Evolutionary conservation across 2,113 vertebrate species (phyloP).

Genomic region (Eubucco bourcierii): DNA sequence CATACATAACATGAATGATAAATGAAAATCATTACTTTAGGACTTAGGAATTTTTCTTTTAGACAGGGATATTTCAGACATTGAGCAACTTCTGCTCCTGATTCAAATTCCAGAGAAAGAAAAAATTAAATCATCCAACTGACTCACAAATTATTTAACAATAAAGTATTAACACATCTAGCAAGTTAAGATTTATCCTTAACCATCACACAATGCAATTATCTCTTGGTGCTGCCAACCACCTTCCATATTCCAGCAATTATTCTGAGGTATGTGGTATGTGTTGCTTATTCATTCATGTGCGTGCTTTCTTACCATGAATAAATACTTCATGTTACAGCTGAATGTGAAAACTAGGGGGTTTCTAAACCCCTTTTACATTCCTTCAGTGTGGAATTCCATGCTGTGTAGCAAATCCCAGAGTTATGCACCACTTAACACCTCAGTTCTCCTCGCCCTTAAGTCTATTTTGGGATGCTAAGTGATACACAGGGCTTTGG

Average conservation of each 20-base stretch:
- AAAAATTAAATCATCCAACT: not conserved
- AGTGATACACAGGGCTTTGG: not conserved
- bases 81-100: not conserved
- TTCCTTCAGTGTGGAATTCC: not conserved
- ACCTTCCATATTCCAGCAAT: not conserved
- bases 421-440: not conserved
- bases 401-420: not conserved
- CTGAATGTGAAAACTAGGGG: not conserved
- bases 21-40: conserved; percentile 8
- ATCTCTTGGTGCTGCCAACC: not conserved
- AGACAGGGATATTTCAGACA: not conserved
- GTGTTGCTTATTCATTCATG: not conserved
- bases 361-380: not conserved
- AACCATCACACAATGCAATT: not conserved
- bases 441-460: not conserved
- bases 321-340: not conserved
- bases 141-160: not conserved
- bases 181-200: not conserved
- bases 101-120: not conserved
- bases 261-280: not conserved
- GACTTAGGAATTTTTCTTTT: conserved; percentile 6
- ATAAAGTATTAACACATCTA: not conserved
- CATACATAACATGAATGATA: not conserved
- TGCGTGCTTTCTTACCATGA: not conserved
- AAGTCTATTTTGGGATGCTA: not conserved